Base-by-base conservation (phyloP, 2,888 invertebrate genomes). In the Spodoptera picta region DNA sequence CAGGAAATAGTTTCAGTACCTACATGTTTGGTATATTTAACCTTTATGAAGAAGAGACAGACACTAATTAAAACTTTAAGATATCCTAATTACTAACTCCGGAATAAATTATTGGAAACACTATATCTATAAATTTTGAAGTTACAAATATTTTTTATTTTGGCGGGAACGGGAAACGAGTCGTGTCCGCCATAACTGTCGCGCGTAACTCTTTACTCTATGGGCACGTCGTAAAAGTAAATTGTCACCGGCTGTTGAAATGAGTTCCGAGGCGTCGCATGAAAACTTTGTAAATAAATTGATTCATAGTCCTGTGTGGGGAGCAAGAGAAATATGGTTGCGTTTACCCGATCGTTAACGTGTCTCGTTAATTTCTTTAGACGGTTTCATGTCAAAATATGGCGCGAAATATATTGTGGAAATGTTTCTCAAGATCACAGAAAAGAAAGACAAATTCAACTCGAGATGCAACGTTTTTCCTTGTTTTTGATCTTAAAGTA, bases 171-270 rank as follows among this genome's bases (percentile, higher is more conserved):
- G 86, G 89, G 89, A 90, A 88, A 88, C 86, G 87, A 86, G 87
- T 77, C 87, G 83, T 89, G 92, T 88, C 90, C 90, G 93, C 92
- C 89, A 93, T 94, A 87, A 94, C 91, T 91, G 94, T 94, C 94
- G 80, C 87, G 77, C 90, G 87, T 93, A 94, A 94, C 94, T 94
- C 94, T 94, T 94, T 93, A 88, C 90, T 88, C 89, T 88, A 89
- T 82, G 89, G 89, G 81, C 85, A 83, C 81, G 84, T 94, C 94
- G 92, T 94, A 92, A 94, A 94, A 94, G 82, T 91, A 90, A 92
- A 94, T 92, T 90, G 94, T 92, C 93, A 88, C 94, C 94, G 92
- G 90, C 91, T 94, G 94, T 84, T 89, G 89, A 86, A 89, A 88
- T 79, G 86, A 84, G 84, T 84, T 80, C 71, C 73, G 84, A 81